Evolutionary conservation across 2,888 invertebrate genomes (phyloP), one percentile per base, ranked within the genome.

Genomic region (Cantharis rufa): DNA sequence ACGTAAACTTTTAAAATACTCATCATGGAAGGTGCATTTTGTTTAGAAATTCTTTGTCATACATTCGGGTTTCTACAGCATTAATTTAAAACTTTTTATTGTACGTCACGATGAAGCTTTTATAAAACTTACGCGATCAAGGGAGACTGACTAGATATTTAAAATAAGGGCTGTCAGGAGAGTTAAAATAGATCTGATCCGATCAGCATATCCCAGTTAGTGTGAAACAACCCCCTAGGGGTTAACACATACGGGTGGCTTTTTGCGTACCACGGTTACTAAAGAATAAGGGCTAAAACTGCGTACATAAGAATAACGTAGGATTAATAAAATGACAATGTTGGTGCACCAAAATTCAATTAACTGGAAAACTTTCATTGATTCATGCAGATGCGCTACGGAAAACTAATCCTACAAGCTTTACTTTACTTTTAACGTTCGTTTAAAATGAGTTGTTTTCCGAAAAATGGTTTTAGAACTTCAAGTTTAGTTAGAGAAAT

Each of bases 151-250:
- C 79, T 79, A 79, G 77, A 81, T 83, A 82, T 82, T 83, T 83
- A 83, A 83, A 83, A 81, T 80, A 80, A 81, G 82, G 81, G 78
- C 79, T 81, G 81, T 78, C 79, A 78, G 79, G 78, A 82, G 80
- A 82, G 81, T 78, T 78, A 80, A 79, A 80, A 81, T 81, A 78
- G 81, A 78, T 82, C 83, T 83, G 84, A 86, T 86, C 85, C 83
- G 85, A 86, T 85, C 85, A 85, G 84, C 84, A 82, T 82, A 84
- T 84, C 81, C 82, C 84, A 83, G 85, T 86, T 86, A 86, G 86
- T 85, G 86, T 85, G 86, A 87, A 87, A 88, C 86, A 88, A 88
- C 86, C 84, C 87, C 86, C 86, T 78, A 76, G 87, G 86, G 87
- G 86, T 82, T 76, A 64, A 71, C 71, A 70, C 75, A 77, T 75